phyloP scores from a whole-genome alignment of 2,113 vertebrate species.

The Leptocoma aspasia region DNA sequence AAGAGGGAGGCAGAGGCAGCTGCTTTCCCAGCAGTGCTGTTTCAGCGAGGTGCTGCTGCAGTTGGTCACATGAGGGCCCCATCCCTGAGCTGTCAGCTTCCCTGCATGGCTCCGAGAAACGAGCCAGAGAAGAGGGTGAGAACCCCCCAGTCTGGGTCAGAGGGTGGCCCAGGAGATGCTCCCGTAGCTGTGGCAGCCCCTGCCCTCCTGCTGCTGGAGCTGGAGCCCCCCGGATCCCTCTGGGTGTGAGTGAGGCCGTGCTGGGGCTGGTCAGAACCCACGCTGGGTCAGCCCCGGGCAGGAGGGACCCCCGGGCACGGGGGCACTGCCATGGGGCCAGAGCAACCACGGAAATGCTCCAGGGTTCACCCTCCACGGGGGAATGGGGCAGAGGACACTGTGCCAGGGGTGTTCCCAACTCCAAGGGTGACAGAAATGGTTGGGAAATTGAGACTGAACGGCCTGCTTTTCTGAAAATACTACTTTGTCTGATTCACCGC shows the following conservation, averaged over 20 bases:
- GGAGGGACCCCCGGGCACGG: background rate
- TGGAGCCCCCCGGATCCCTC: slow-evolving; percentile 68
- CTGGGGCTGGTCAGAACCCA: slow-evolving; percentile 81
- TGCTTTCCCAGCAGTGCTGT: background rate
- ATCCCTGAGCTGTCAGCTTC: background rate
- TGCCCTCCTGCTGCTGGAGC: slow-evolving; percentile 80
- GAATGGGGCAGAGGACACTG: background rate
- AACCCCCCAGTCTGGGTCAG: background rate
- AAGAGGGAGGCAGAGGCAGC: background rate
- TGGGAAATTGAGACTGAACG: background rate
- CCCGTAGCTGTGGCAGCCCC: slow-evolving; percentile 80
- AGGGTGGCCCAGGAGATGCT: slow-evolving; percentile 86
- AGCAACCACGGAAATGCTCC: background rate
- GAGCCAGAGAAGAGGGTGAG: accelerated
- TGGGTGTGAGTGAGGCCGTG: slow-evolving; percentile 77
- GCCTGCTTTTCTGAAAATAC: background rate
- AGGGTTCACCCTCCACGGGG: no score
- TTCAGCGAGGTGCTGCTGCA: background rate
- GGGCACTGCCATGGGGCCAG: no score
- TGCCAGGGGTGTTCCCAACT: background rate
- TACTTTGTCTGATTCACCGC: background rate
- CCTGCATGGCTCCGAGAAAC: background rate
- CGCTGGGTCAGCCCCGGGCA: slow-evolving; percentile 53
- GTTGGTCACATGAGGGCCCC: background rate
- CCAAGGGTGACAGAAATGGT: background rate